Base-by-base conservation (phyloP, 2,113 vertebrate genomes). In the Empidonax alnorum region DNA sequence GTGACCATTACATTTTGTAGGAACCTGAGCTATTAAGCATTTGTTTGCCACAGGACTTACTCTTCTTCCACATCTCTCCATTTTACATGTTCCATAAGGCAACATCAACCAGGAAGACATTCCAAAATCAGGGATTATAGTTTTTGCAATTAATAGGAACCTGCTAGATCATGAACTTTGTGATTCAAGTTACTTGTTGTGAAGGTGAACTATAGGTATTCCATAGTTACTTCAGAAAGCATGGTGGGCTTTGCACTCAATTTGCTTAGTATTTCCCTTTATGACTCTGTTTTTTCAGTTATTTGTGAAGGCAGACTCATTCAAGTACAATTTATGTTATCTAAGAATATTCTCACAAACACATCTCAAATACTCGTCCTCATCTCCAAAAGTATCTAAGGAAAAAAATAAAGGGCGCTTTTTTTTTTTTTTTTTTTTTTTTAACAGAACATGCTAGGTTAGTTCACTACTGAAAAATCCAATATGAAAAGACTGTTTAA, bases 291-390 rank as follows among this genome's bases (percentile, higher is more conserved):
- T 46, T 85, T 25, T 58, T 28, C 53, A 89, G 16, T 14, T 67
- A 23, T 31, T 69, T 90, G 4, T 63, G 27, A 39, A 42, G 19
- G 25, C 30, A 15, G 30, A 68, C 18, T 79, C 1, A 7, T 44
- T 65, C 8, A n/a, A 42, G 22, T 2, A 1, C 7, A 35, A 11
- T 22, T 39, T 31, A 20, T 0, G 0, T 37, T 78, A 14, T 28
- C 4, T 10, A 33, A 56, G 30, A 47, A 25, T 19, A 14, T 55
- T 74, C 31, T 89, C 53, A 28, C 8, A 81, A 62, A 31, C 13
- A 12, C 10, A 31, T 44, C 15, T 8, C 13, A 67, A 31, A 31
- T 23, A 7, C 7, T 80, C 21, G 47, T 9, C 18, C 9, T 21
- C 3, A 19, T 28, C 25, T 68, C 20, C 53, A 55, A 50, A 59